These are phyloP conservation scores for Protodeltote pygarga DNA, from an alignment of 2,888 invertebrate species.

Conservation along the genomic window DNA sequence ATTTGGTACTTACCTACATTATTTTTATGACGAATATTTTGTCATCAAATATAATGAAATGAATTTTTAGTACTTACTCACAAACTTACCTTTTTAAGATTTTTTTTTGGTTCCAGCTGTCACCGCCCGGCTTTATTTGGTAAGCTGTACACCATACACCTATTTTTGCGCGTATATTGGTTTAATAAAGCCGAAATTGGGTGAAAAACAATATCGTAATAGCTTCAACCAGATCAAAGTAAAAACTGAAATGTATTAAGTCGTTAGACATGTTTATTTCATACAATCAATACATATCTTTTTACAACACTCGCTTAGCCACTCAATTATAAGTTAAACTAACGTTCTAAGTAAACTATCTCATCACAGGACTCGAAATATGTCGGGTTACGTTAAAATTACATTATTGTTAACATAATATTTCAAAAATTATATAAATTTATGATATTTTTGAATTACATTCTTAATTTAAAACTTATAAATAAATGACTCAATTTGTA, in stretches of 20 bases:
- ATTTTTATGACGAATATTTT: too few species aligned
- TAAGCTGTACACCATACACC: too few species aligned
- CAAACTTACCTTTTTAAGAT: too few species aligned
- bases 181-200: too few species aligned
- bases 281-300: slow-evolving; percentile 15
- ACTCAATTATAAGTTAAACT: slow-evolving; percentile 3
- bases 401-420: background rate
- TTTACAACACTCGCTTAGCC: slow-evolving; percentile 19
- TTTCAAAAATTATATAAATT: background rate
- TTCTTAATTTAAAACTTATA: background rate
- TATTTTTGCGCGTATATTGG: too few species aligned
- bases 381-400: slow-evolving; percentile 11
- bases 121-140: too few species aligned
- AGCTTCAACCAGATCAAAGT: background rate
- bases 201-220: too few species aligned
- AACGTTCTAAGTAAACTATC: slow-evolving; percentile 16
- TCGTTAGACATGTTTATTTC: slow-evolving; percentile 11
- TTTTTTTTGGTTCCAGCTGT: too few species aligned
- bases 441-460: background rate
- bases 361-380: slow-evolving; percentile 35
- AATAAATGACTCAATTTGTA: background rate
- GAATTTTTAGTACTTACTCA: too few species aligned
- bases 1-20: too few species aligned
- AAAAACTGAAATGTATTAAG: background rate
- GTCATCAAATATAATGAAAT: too few species aligned